Evolutionary conservation across 2,797 vertebrate species (phyloP), one percentile per base, ranked within the genome.

Genomic region (Danio choprae): DNA sequence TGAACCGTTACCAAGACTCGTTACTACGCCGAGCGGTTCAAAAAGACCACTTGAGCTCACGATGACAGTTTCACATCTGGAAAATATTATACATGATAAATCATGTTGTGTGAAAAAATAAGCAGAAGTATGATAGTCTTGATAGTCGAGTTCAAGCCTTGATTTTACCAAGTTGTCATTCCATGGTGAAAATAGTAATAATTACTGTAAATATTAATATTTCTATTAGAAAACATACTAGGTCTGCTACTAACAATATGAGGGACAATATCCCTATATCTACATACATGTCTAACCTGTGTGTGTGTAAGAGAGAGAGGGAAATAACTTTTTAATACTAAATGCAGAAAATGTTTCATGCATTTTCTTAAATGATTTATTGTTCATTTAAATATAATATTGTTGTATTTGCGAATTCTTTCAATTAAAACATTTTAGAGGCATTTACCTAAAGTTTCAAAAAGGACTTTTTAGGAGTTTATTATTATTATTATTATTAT

Each of bases 31-130:
- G 18, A 36, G 46, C 41, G 11, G 53, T 69, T 68, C 40, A 46
- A 50, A 78, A 79, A 46, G 50, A 65, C 36, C 18, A 15, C 65
- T 75, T 51, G 50, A 56, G 50, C 60, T 65, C 29, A 50, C 12
- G n/a, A 38, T 13, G 36, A 60, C 44, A 55, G 58, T 55, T 64
- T 72, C 62, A 40, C 38, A 16, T 48, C 44, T 18, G 71, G 55
- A 63, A 50, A 51, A 41, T 11, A 62, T 58, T 50, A 55, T 11
- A 53, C 7, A 67, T 38, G 53, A 18, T 36, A 48, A 20, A 48
- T 56, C 29, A 13, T 10, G 41, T 38, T 50, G 44, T 62, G 20
- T 58, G 43, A 50, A 67, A 53, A 22, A 55, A 67, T 56, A 67
- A 67, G 53, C 38, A 36, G 10, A 46, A 46, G 20, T 13, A 5